A percentile compares a stretch with the other conserved stretches of the same genome.
phyloP scores from a whole-genome alignment of 30 jellyfish, hydroid and myxozoan genomes.

The Aurelia sp. region DNA sequence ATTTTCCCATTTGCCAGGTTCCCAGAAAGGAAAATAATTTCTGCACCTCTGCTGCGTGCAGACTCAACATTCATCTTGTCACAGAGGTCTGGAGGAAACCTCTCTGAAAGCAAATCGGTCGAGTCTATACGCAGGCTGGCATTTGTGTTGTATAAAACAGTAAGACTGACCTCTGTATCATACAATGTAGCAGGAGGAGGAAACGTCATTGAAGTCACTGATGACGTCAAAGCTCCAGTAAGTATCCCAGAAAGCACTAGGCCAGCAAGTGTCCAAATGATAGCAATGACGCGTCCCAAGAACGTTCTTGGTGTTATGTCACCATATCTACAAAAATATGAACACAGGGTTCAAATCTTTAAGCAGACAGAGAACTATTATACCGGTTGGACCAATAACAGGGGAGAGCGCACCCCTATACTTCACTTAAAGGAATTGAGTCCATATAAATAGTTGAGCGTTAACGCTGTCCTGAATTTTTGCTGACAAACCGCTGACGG shows the following conservation, averaged over 20 bases:
- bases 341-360: no score
- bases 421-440: no score
- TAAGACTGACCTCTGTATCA: constrained; percentile 29
- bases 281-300: constrained; percentile 44
- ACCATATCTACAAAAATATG: constrained; percentile 21
- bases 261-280: constrained; percentile 60
- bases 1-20: no score
- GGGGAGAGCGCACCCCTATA: no score
- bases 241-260: constrained; percentile 57
- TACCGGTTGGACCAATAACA: no score
- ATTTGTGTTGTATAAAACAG: background rate
- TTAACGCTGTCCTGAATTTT: no score
- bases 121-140: background rate
- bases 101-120: no score
- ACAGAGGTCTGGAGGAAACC: background rate
- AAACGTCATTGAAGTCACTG: constrained; percentile 34
- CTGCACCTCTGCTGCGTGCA: background rate
- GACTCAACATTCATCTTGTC: background rate
- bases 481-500: no score
- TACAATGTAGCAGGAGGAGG: constrained; percentile 40
- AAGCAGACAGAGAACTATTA: no score
- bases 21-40: no score
- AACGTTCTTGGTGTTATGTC: constrained; percentile 58
- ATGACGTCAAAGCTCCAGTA: constrained; percentile 63
- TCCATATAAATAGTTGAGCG: no score